Percentiles rank a stretch among this genome's conserved stretches.
phyloP scores from a whole-genome alignment of 2,113 vertebrate genomes.

The Pomatostomus ruficeps region DNA sequence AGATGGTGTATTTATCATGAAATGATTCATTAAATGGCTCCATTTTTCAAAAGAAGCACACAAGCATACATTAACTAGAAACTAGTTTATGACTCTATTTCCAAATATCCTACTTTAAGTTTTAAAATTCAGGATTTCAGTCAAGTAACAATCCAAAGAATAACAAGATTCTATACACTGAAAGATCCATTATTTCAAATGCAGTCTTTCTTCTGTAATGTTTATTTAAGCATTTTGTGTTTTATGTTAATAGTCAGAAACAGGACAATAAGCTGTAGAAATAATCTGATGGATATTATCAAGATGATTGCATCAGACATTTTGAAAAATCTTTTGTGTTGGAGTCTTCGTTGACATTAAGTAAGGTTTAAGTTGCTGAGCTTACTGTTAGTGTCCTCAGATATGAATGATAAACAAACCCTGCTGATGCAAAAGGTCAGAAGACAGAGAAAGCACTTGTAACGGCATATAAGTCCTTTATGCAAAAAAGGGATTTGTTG shows the following conservation, averaged over 20 bases:
- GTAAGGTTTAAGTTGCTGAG: neutral
- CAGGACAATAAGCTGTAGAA: neutral
- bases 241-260: neutral
- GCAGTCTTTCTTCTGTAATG: neutral
- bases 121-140: neutral
- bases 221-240: neutral
- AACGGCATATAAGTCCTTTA: neutral
- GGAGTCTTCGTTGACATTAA: neutral
- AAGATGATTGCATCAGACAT: neutral
- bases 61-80: neutral
- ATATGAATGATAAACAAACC: neutral
- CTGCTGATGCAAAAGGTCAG: neutral
- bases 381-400: neutral
- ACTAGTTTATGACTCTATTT: neutral
- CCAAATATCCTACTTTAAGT: neutral
- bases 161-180: neutral
- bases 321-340: neutral
- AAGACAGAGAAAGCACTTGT: neutral
- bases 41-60: neutral
- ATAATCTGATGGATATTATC: neutral
- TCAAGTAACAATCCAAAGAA: neutral
- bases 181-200: neutral
- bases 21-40: neutral
- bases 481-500: neutral
- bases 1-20: neutral